Percentiles rank a stretch among this genome's conserved stretches.
Evolutionary conservation across 2,113 vertebrate species (phyloP).

Genomic region (Corythornis cristatus): DNA sequence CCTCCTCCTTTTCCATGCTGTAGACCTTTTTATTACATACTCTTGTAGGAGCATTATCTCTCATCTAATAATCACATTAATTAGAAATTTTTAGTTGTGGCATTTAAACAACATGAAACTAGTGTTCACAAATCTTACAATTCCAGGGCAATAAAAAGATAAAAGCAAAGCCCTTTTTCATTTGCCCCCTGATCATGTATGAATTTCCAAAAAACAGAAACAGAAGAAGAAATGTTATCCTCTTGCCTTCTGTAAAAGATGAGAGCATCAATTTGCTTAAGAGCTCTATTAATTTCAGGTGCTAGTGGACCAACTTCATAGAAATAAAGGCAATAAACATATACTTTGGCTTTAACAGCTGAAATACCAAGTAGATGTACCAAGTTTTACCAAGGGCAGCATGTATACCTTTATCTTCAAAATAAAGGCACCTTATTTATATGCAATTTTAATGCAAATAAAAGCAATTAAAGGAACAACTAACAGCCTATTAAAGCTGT

Average conservation of each 20-base stretch:
- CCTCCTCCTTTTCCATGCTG: neutral
- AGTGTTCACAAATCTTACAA: conserved; percentile 43
- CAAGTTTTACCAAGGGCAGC: neutral
- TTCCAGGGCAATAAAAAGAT: conserved; percentile 26
- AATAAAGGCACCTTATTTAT: neutral
- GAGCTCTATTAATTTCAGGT: neutral
- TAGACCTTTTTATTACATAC: neutral
- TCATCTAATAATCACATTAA: conserved; percentile 40
- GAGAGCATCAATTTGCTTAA: rapidly evolving
- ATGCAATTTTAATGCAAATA: neutral
- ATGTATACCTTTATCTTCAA: neutral
- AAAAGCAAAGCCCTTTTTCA: conserved; percentile 24
- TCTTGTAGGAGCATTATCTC: conserved; percentile 9
- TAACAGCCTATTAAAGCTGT: neutral
- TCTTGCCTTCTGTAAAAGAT: neutral
- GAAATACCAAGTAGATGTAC: neutral
- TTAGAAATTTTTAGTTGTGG: conserved; percentile 28
- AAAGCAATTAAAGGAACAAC: neutral
- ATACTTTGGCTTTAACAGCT: neutral
- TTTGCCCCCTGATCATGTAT: neutral
- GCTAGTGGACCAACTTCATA: neutral
- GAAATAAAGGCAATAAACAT: neutral
- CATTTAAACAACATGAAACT: conserved; percentile 42
- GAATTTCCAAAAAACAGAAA: neutral
- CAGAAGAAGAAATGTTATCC: neutral